phyloP scores from a whole-genome alignment of 2,888 invertebrate genomes.

The Epinotia ramella region DNA sequence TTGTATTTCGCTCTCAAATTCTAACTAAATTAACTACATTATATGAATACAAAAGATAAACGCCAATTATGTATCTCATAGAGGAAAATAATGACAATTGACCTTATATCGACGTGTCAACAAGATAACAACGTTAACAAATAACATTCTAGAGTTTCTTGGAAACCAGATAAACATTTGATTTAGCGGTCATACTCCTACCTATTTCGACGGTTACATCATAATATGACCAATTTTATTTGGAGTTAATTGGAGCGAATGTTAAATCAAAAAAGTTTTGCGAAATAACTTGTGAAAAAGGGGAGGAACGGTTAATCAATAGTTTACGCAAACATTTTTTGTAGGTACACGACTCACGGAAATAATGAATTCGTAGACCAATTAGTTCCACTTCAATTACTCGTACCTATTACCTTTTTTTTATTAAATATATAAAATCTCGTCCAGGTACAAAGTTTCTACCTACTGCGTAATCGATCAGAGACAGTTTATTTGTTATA shows the following conservation, averaged over 20 bases:
- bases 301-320: background rate
- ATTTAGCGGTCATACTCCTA: conserved; percentile 18
- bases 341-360: background rate
- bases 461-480: background rate
- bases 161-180: conserved; percentile 43
- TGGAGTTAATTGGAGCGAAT: background rate
- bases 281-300: conserved; percentile 8
- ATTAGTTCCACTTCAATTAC: background rate
- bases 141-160: conserved; percentile 44
- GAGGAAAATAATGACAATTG: conserved; percentile 39
- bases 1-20: background rate
- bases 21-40: background rate
- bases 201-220: conserved; percentile 38
- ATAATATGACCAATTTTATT: background rate
- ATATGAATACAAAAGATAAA: conserved; percentile 27
- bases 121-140: conserved; percentile 42
- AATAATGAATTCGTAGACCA: background rate
- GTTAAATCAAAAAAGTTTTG: conserved; percentile 20
- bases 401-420: background rate
- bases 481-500: background rate
- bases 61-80: conserved; percentile 13
- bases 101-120: conserved; percentile 42
- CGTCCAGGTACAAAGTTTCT: background rate
- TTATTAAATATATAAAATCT: background rate
- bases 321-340: background rate